phyloP scores from a whole-genome alignment of 2,797 vertebrate genomes.

The Sitta carolinensis region DNA sequence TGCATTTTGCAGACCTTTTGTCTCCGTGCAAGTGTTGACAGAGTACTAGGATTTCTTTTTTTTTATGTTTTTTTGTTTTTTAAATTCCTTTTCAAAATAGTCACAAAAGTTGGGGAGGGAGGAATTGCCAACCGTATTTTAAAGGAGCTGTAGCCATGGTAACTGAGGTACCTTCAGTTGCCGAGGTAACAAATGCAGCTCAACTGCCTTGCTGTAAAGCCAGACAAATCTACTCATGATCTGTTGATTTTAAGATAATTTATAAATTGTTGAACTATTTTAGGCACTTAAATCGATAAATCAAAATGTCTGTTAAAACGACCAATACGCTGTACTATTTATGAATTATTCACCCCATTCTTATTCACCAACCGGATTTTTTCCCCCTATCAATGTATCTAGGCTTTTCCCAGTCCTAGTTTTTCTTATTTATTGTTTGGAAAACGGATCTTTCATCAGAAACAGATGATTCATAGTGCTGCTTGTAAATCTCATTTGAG shows the following conservation, averaged over 20 bases:
- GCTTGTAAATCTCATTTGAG: neutral
- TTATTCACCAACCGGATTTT: slow-evolving; percentile 31
- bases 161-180: slow-evolving; percentile 74
- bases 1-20: slow-evolving; percentile 18
- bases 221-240: slow-evolving; percentile 77
- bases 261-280: slow-evolving; percentile 75
- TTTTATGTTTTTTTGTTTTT: neutral
- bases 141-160: slow-evolving; percentile 72
- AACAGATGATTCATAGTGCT: neutral
- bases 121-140: slow-evolving; percentile 67
- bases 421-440: slow-evolving; percentile 6
- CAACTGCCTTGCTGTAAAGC: slow-evolving; percentile 70
- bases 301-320: slow-evolving; percentile 68
- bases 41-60: neutral
- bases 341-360: slow-evolving; percentile 64
- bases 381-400: neutral
- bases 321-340: slow-evolving; percentile 50
- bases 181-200: slow-evolving; percentile 75
- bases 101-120: slow-evolving; percentile 50
- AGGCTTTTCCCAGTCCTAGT: neutral
- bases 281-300: slow-evolving; percentile 66
- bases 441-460: neutral
- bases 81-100: slow-evolving; percentile 26
- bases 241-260: slow-evolving; percentile 73
- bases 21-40: neutral